Evolutionary conservation across 2,888 invertebrate genomes (phyloP), one percentile per base, ranked within the genome.

Genomic region (Meta bourneti): DNA sequence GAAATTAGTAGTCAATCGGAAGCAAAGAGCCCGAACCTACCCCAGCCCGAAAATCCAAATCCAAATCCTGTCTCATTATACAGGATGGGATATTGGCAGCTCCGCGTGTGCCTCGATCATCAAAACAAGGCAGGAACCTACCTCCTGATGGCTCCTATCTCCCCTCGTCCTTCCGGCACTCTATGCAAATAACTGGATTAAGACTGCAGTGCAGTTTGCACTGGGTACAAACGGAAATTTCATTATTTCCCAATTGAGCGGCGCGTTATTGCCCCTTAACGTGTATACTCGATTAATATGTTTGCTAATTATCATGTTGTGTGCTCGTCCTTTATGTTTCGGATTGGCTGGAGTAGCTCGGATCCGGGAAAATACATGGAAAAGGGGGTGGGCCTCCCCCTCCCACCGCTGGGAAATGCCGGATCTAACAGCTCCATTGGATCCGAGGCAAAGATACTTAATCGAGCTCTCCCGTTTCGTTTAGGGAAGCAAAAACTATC

Each of bases 111-210:
- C 48, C 13, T n/a, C 80, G 69, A 82, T 71, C 82, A 82, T 71
- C 51, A 69, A 13, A 82, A 71, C 70, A 82, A 82, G 81, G 61
- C 61, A 49, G 79, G 61, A 61, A 61, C 51, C 70, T 48, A 75
- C 78, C 87, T 87, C 79, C 79, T 87, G 52, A 80, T 72, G 72
- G 49, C 13, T 70, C n/a, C 78, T 51, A 19, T 20, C 51, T 34
- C 61, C 77, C 85, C 78, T 78, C 78, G 70, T 51, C 77, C 78
- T 86, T 78, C 86, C 86, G 78, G 78, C 78, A 70, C 72, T 80
- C 87, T 51, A 87, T 80, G 87, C 87, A 87, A 87, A 87, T 87
- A 87, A 87, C 87, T 80, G 80, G 87, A 87, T 87, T 87, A 87
- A 72, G 87, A 78, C 78, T 20, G 70, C 70, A 78, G 70, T 51